These are phyloP conservation scores for Anguilla megastoma DNA, from an alignment of 2,797 vertebrate species.

Conservation along the genomic window DNA sequence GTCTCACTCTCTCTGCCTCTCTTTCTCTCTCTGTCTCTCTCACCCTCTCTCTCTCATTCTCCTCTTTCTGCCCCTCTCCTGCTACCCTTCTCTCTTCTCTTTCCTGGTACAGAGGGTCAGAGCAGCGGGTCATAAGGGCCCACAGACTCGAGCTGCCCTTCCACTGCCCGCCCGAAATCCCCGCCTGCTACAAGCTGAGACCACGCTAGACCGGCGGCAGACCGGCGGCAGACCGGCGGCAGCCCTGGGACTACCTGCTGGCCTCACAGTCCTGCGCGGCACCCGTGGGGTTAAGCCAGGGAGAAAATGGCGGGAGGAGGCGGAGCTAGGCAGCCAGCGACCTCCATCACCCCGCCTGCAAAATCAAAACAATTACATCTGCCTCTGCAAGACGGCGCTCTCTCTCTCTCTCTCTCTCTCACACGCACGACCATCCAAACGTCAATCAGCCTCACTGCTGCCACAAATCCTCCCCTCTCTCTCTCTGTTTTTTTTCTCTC, in stretches of 20 bases:
- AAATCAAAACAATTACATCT: conserved; percentile 18
- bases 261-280: conserved; percentile 51
- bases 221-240: conserved; percentile 62
- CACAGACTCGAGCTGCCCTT: conserved; percentile 53
- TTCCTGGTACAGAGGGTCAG: conserved; percentile 33
- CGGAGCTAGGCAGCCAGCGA: conserved; percentile 10
- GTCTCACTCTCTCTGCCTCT: conserved; percentile 16
- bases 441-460: neutral
- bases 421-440: neutral
- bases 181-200: conserved; percentile 68
- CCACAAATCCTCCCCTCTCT: neutral
- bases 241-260: conserved; percentile 55
- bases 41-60: conserved; percentile 13
- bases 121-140: conserved; percentile 73
- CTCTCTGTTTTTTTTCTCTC: conserved; percentile 23
- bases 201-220: conserved; percentile 54
- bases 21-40: too few relatives aligned
- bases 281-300: neutral
- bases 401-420: neutral
- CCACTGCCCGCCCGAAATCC: conserved; percentile 66
- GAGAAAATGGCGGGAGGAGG: neutral
- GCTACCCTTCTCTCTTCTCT: neutral
- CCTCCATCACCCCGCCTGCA: neutral
- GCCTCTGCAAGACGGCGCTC: conserved; percentile 13
- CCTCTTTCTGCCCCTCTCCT: neutral